Percentiles rank a stretch among this genome's conserved stretches.
Evolutionary conservation across 2,797 vertebrate species (phyloP).

Genomic region (Chromis chromis): DNA sequence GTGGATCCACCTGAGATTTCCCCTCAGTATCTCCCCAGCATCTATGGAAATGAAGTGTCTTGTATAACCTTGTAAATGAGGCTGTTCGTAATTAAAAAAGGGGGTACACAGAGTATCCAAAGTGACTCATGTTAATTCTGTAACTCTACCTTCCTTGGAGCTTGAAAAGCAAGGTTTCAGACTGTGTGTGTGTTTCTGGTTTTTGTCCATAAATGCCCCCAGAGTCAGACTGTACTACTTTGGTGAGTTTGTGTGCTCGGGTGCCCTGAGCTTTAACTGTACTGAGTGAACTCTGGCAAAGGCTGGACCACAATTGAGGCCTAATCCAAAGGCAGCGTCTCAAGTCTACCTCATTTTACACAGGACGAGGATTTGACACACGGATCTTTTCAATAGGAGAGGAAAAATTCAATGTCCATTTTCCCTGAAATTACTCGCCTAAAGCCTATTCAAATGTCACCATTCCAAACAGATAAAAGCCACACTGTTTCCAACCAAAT

Average conservation of each 20-base stretch:
- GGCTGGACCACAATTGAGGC: constrained; percentile 63
- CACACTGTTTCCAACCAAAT: constrained; percentile 46
- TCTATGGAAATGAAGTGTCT: constrained; percentile 85
- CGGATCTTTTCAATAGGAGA: not conserved
- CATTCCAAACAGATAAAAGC: constrained; percentile 34
- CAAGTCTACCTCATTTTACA: not conserved
- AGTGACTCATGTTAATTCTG: constrained; percentile 93
- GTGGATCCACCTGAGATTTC: constrained; percentile 82
- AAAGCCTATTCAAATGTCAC: not conserved
- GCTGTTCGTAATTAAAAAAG: constrained; percentile 81
- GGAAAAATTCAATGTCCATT: not conserved
- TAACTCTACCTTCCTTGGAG: constrained; percentile 87
- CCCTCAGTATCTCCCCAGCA: constrained; percentile 77
- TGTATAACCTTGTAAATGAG: constrained; percentile 83
- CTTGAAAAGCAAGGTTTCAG: constrained; percentile 86
- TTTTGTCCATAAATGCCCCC: constrained; percentile 83
- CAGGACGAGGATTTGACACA: not conserved
- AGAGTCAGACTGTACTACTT: constrained; percentile 76
- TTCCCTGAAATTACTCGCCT: not conserved
- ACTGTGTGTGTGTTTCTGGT: constrained; percentile 80
- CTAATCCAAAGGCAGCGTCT: constrained; percentile 41
- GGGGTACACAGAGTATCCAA: constrained; percentile 73
- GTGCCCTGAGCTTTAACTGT: constrained; percentile 60
- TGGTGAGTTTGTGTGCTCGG: constrained; percentile 48
- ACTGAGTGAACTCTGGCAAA: constrained; percentile 68